Evolutionary conservation across 2,888 invertebrate species (phyloP), one percentile per base, ranked within the genome.

Genomic region (Aromia moschata): DNA sequence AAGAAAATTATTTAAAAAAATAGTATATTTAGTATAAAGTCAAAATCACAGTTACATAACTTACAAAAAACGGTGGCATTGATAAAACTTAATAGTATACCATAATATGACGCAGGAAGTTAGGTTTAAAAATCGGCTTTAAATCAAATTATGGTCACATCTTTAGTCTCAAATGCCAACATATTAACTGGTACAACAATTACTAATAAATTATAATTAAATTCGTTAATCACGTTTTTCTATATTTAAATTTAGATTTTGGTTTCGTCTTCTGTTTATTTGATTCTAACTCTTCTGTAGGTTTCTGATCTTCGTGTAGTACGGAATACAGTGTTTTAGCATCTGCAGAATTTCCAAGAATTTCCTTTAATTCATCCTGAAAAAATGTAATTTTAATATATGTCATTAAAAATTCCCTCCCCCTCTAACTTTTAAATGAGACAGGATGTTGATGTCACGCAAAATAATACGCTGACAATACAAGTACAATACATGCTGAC

Each of bases 311-410:
- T 15, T 87, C 84, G 73, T 93, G 93, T 37, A 94, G 75, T 65
- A 89, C 88, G 49, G 87, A 87, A 79, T 89, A 86, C 11, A 94
- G 80, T 54, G 87, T 81, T 68, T 87, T 86, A 0, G 89, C 89
- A 77, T 92, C 89, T 58, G 78, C 83, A 70, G 86, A 84, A 74
- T 91, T 94, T 67, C 89, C 92, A 56, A 96, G 77, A 41, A 95
- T 82, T 62, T 86, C 83, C 37, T 82, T 79, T 60, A 97, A 77
- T 76, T 93, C 87, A 53, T 88, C 87, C 87, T 92, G 75, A 43
- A 80, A 80, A 64, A n/a, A n/a, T n/a, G n/a, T n/a, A n/a, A n/a
- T n/a, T n/a, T n/a, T n/a, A n/a, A n/a, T n/a, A n/a, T n/a, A n/a
- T n/a, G n/a, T n/a, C n/a, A n/a, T n/a, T n/a, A n/a, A n/a, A n/a